phyloP scores from a whole-genome alignment of 2,797 vertebrate genomes.

The Sphenodon punctatus region DNA sequence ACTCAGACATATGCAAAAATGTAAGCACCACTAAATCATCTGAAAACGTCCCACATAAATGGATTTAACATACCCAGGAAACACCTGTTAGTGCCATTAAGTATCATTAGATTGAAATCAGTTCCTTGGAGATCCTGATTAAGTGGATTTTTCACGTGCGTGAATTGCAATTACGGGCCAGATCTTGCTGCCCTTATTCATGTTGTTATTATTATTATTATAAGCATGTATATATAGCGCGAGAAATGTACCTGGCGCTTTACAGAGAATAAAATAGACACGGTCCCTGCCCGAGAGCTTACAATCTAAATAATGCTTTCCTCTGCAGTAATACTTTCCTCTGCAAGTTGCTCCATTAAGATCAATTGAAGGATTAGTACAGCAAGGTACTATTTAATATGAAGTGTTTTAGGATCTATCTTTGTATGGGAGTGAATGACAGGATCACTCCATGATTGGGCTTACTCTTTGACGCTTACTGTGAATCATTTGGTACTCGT shows the following conservation, averaged over 20 bases:
- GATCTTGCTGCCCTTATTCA: conserved; percentile 19
- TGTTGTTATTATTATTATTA: too few relatives aligned
- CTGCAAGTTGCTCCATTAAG: not conserved
- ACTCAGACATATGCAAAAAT: not conserved
- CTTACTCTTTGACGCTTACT: too few relatives aligned
- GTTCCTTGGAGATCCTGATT: conserved; percentile 25
- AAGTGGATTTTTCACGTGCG: conserved; percentile 35
- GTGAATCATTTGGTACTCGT: too few relatives aligned
- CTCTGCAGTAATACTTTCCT: conserved; percentile 42
- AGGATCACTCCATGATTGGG: too few relatives aligned
- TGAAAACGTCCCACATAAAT: not conserved
- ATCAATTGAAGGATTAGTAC: not conserved
- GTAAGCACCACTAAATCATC: conserved; percentile 19
- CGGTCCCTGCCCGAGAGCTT: too few relatives aligned
- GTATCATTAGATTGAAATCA: conserved; percentile 3
- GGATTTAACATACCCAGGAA: conserved; percentile 12
- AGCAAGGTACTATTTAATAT: not conserved
- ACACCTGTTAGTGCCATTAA: conserved; percentile 53
- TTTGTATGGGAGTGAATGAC: not conserved
- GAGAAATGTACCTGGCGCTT: too few relatives aligned
- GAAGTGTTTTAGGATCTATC: conserved; percentile 29
- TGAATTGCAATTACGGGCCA: conserved; percentile 23
- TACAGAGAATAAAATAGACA: too few relatives aligned
- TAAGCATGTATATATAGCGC: too few relatives aligned
- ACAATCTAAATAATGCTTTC: too few relatives aligned